phyloP scores from a whole-genome alignment of 2,888 invertebrate genomes.

The Poecilus cupreus region DNA sequence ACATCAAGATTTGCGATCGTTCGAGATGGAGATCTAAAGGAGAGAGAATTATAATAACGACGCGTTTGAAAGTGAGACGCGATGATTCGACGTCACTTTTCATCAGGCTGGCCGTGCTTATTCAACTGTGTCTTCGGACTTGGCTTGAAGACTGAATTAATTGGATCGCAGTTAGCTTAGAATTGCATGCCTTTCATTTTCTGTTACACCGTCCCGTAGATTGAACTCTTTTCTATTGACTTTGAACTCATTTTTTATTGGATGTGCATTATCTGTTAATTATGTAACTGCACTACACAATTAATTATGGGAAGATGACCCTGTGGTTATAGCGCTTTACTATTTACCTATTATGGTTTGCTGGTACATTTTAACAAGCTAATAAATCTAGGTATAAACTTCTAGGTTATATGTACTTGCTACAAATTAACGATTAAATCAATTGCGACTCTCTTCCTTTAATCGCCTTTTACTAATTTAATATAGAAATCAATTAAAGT shows the following conservation, averaged over 20 bases:
- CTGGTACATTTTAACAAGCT: background rate
- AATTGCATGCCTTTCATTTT: constrained; percentile 54
- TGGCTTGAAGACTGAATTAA: constrained; percentile 34
- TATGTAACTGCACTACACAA: constrained; percentile 23
- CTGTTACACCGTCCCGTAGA: background rate
- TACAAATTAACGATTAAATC: no score
- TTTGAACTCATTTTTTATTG: constrained; percentile 52
- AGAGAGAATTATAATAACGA: constrained; percentile 19
- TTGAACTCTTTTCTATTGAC: constrained; percentile 30
- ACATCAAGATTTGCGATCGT: background rate
- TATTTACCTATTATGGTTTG: constrained; percentile 29
- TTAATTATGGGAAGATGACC: constrained; percentile 46
- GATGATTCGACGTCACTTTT: constrained; percentile 43
- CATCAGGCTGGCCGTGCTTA: constrained; percentile 15
- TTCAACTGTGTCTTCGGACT: constrained; percentile 47
- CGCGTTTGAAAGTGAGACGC: constrained; percentile 51
- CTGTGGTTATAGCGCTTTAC: background rate
- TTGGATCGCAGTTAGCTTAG: constrained; percentile 45
- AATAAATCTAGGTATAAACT: background rate
- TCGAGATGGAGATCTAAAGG: background rate
- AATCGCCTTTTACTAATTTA: no score
- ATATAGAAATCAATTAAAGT: no score
- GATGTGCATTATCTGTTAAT: constrained; percentile 23
- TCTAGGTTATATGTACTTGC: background rate
- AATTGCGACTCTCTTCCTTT: no score